phyloP scores from a whole-genome alignment of 2,888 invertebrate species.

The Limnephilus lunatus region DNA sequence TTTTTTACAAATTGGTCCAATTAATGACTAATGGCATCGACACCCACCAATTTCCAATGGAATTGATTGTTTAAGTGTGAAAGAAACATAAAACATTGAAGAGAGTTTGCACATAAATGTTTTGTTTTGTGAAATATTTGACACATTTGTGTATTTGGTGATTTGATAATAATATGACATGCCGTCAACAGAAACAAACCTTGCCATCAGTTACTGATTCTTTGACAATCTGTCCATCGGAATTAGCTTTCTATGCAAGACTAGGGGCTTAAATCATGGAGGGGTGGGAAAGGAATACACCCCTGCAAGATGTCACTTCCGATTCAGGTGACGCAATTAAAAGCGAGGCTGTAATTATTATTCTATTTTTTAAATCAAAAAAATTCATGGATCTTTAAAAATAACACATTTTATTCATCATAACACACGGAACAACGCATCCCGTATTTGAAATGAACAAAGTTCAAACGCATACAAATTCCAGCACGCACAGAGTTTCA shows the following conservation, averaged over 20 bases:
- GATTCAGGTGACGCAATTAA: conserved; percentile 62
- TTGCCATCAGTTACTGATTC: conserved; percentile 27
- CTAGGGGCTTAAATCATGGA: conserved; percentile 14
- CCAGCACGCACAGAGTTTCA: not conserved
- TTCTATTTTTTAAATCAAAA: not conserved
- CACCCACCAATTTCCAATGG: no score
- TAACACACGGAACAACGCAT: not conserved
- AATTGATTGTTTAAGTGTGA: no score
- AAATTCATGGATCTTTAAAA: not conserved
- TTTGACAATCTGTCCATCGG: conserved; percentile 45
- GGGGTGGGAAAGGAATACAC: not conserved
- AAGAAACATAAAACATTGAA: not conserved
- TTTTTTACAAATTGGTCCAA: not conserved
- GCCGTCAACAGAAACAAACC: not conserved
- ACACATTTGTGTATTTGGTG: conserved; percentile 29
- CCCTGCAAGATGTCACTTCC: conserved; percentile 57
- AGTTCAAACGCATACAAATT: not conserved
- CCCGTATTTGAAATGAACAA: not conserved
- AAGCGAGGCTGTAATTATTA: conserved; percentile 5
- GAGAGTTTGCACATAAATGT: not conserved
- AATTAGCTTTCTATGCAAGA: conserved; percentile 13
- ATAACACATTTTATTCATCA: no score
- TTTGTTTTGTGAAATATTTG: not conserved
- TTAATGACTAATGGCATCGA: not conserved
- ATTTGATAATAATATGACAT: conserved; percentile 4